A percentile compares a stretch with the other conserved stretches of the same genome.
These are phyloP conservation scores for Corythornis cristatus DNA, from an alignment of 2,113 vertebrate species.

Conservation along the genomic window DNA sequence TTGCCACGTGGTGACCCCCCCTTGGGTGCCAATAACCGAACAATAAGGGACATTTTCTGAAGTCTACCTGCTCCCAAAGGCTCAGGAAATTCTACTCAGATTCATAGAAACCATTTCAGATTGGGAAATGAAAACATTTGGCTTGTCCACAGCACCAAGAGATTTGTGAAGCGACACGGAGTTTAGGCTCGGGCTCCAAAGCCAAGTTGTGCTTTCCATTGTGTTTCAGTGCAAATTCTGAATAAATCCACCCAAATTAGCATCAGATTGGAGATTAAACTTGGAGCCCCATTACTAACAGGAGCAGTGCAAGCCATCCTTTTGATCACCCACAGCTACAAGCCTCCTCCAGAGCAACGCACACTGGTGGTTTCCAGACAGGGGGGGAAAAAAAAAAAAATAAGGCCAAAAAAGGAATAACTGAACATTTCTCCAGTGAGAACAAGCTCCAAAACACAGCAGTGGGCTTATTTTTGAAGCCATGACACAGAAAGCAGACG, in stretches of 20 bases:
- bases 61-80: neutral
- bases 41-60: neutral
- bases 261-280: neutral
- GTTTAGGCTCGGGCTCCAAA: neutral
- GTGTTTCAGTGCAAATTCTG: neutral
- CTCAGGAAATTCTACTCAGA: neutral
- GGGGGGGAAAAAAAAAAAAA: neutral
- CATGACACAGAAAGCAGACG: neutral
- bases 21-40: accelerated
- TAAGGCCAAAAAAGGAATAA: neutral
- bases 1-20: too few species aligned
- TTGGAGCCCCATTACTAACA: neutral
- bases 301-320: neutral
- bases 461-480: neutral
- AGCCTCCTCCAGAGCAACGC: neutral
- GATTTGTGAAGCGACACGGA: neutral
- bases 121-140: neutral
- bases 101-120: neutral
- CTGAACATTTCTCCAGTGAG: neutral
- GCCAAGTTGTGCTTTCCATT: neutral
- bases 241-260: neutral
- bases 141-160: neutral
- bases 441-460: neutral
- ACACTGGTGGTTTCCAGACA: neutral
- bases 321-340: neutral